phyloP scores from a whole-genome alignment of 1,140 invertebrate genomes.

The Eupeodes corollae region DNA sequence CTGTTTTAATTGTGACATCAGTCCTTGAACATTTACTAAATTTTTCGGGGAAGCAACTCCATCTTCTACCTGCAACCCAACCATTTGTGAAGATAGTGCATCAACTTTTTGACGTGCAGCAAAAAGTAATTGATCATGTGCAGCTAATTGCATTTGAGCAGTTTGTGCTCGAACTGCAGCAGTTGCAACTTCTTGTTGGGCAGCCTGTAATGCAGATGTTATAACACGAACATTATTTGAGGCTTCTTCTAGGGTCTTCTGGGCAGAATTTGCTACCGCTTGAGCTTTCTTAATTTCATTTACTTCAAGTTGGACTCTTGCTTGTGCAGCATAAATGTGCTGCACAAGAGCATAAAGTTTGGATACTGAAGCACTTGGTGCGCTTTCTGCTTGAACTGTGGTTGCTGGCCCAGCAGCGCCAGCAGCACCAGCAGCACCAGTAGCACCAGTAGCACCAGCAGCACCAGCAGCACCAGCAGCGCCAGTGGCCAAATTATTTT shows the following conservation, averaged over 20 bases:
- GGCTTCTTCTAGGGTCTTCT: slow-evolving; percentile 24
- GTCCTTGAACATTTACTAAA: slow-evolving; percentile 20
- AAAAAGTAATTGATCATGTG: slow-evolving; percentile 32
- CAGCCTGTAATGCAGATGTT: slow-evolving; percentile 28
- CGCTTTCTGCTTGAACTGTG: not conserved
- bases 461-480: not conserved
- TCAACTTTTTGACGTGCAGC: slow-evolving; percentile 34
- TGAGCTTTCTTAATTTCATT: slow-evolving; percentile 31
- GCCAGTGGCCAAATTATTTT: not conserved
- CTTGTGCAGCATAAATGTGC: slow-evolving; percentile 33
- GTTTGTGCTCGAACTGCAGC: slow-evolving; percentile 31
- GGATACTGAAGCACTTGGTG: slow-evolving; percentile 1
- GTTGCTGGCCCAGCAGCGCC: not conserved
- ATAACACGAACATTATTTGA: slow-evolving; percentile 31
- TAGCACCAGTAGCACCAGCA: not conserved
- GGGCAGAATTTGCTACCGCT: slow-evolving; percentile 22
- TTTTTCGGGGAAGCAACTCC: slow-evolving; percentile 28
- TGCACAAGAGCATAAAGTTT: slow-evolving; percentile 25
- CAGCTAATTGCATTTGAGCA: slow-evolving; percentile 32
- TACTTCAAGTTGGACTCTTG: slow-evolving; percentile 31
- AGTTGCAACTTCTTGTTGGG: slow-evolving; percentile 31
- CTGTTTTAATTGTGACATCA: slow-evolving; percentile 28
- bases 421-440: not conserved
- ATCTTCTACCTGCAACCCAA: slow-evolving; percentile 33
- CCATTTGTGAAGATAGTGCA: slow-evolving; percentile 31